Evolutionary conservation across 2,797 vertebrate genomes (phyloP).

Genomic region (Sebastes glaucus): DNA sequence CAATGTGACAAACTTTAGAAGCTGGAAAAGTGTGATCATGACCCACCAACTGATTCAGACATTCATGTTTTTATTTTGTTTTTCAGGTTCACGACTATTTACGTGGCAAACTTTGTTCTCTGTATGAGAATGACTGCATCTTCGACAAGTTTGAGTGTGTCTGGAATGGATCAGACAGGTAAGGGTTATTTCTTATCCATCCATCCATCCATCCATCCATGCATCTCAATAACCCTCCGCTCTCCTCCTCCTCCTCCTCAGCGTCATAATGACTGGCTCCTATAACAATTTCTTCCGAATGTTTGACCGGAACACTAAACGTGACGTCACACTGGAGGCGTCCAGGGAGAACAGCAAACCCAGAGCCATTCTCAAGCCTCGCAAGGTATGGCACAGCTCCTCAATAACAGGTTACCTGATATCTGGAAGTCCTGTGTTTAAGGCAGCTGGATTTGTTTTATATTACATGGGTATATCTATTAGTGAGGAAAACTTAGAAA

Average conservation of each 20-base stretch:
- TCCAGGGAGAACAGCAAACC: slow-evolving; percentile 97
- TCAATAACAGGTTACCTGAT: neutral
- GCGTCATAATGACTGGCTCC: slow-evolving; percentile 95
- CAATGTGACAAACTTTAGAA: neutral
- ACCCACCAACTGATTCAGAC: neutral
- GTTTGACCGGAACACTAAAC: slow-evolving; percentile 91
- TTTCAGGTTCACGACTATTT: slow-evolving; percentile 96
- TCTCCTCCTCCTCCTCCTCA: slow-evolving; percentile 52
- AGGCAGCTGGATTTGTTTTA: neutral
- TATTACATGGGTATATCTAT: neutral
- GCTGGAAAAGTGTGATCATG: neutral
- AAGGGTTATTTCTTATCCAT: slow-evolving; percentile 36
- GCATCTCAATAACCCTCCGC: neutral
- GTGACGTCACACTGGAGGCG: slow-evolving; percentile 92
- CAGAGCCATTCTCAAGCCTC: slow-evolving; percentile 91
- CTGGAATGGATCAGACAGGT: slow-evolving; percentile 99
- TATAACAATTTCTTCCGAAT: slow-evolving; percentile 98
- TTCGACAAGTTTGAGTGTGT: slow-evolving; percentile 99
- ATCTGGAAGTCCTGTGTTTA: neutral
- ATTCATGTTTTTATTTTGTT: slow-evolving; percentile 1
- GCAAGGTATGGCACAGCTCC: slow-evolving; percentile 80
- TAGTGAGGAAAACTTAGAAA: neutral
- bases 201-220: neutral
- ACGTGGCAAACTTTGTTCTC: slow-evolving; percentile 96
- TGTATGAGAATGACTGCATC: slow-evolving; percentile 99